Base-by-base conservation (phyloP, 2,797 vertebrate species). In the Chaenodraco wilsoni region DNA sequence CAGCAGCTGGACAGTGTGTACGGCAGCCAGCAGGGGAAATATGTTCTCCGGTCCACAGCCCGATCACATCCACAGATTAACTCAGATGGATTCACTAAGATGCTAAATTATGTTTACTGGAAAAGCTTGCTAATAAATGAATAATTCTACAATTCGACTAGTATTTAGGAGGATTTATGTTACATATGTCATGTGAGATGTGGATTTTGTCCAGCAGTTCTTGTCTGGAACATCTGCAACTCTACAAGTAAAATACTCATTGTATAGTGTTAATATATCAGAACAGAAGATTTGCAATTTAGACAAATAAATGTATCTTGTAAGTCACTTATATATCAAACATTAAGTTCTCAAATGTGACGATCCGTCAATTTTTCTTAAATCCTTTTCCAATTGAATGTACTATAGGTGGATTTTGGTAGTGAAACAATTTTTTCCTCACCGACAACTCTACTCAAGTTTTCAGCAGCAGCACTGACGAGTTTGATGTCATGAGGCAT, bases 41-140 rank as follows among this genome's bases (percentile, higher is more conserved):
- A 72, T 88, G 86, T 76, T 78, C 77, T 77, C 66, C 23, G 58
- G 78, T 69, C 82, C 66, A 79, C 69, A 48, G 70, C 52, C 41
- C 27, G 15, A 87, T 81, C 87, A 61, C 46, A 81, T 64, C 79
- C 66, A 66, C 83, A 87, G 87, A 88, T 91, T 87, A 87, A 82
- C 70, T 82, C 66, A 11, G 81, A 87, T 54, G 80, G 78, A 84
- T 83, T 79, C 72, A 51, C 68, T 21, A 1, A 57, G 54, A 60
- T 77, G 78, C 69, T 49, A 77, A 82, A 80, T 79, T 41, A 63
- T 69, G 74, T 83, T 84, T 67, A 40, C 50, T 4, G 46, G 52
- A 14, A 62, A 69, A 69, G 64, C 69, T 65, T 11, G 31, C 50
- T 58, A 62, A 52, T 17, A 74, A 81, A 85, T 77, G 83, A 84